These are phyloP conservation scores for Crocallis elinguaria DNA, from an alignment of 2,888 invertebrate species.

Conservation along the genomic window DNA sequence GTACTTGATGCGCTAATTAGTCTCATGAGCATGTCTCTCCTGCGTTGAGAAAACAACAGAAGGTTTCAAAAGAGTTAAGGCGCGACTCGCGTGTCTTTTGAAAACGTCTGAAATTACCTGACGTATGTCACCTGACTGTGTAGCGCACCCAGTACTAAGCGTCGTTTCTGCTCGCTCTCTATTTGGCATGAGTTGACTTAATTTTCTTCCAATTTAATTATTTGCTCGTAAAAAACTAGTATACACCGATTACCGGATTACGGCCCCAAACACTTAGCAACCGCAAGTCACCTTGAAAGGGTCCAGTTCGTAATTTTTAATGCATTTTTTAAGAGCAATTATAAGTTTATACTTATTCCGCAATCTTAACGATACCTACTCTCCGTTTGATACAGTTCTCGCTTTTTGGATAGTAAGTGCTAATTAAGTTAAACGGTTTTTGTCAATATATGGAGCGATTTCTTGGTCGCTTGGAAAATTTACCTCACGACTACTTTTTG, in stretches of 20 bases:
- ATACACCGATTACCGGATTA: conserved; percentile 18
- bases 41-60: too few species aligned
- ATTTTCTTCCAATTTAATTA: conserved; percentile 29
- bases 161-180: too few species aligned
- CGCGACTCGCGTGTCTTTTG: too few species aligned
- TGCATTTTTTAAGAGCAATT: conserved; percentile 47
- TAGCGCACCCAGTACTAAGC: too few species aligned
- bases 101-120: too few species aligned
- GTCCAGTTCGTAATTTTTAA: conserved; percentile 56
- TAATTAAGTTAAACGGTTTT: conserved; percentile 19
- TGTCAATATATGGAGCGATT: conserved; percentile 20
- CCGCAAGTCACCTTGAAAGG: conserved; percentile 58
- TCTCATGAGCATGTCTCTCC: too few species aligned
- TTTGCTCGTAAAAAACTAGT: conserved; percentile 30
- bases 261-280: conserved; percentile 42
- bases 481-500: conserved; percentile 1
- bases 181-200: conserved; percentile 2
- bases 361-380: conserved; percentile 28
- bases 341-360: conserved; percentile 30
- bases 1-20: too few species aligned
- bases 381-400: conserved; percentile 19
- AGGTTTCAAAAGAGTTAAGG: too few species aligned
- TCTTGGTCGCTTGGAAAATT: conserved; percentile 22
- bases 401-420: conserved; percentile 22
- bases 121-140: too few species aligned